These are phyloP conservation scores for Patella pellucida DNA, from an alignment of 2,888 invertebrate species.

Conservation along the genomic window DNA sequence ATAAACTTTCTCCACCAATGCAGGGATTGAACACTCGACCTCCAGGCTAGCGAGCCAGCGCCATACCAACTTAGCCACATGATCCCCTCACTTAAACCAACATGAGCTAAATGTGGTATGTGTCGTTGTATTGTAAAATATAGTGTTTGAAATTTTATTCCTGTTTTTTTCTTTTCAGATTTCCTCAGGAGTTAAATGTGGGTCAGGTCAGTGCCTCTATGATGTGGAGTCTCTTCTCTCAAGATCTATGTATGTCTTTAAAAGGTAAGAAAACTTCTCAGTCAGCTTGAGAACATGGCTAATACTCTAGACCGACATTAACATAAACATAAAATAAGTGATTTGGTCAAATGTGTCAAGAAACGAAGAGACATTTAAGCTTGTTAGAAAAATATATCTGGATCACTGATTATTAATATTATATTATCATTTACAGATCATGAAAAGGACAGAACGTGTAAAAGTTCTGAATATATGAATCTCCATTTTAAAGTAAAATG, in stretches of 20 bases:
- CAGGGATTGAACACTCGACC: too few relatives aligned
- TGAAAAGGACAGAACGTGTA: conserved; percentile 92
- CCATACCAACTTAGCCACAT: too few relatives aligned
- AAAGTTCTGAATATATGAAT: conserved; percentile 99
- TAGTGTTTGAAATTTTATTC: background rate
- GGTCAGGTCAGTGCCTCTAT: conserved; percentile 97
- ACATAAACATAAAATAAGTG: background rate
- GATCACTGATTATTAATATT: background rate
- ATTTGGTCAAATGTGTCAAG: background rate
- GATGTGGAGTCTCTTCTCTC: conserved; percentile 97
- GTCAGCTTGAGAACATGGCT: too few relatives aligned
- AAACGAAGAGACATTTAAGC: too few relatives aligned
- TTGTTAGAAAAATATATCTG: too few relatives aligned
- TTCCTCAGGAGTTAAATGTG: conserved; percentile 98
- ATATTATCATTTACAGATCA: conserved; percentile 78
- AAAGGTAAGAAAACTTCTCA: conserved; percentile 75
- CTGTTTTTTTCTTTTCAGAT: conserved; percentile 71
- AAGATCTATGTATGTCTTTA: conserved; percentile 91
- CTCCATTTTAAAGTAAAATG: conserved; percentile 99
- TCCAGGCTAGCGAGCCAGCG: too few relatives aligned
- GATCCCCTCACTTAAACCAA: too few relatives aligned
- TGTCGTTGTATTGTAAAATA: too few relatives aligned
- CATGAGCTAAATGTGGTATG: too few relatives aligned
- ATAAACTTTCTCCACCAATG: too few relatives aligned
- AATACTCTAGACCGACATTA: background rate